Conservation (phyloP, 2,113 vertebrate genomes). For the Archocentrus centrarchus region DNA sequence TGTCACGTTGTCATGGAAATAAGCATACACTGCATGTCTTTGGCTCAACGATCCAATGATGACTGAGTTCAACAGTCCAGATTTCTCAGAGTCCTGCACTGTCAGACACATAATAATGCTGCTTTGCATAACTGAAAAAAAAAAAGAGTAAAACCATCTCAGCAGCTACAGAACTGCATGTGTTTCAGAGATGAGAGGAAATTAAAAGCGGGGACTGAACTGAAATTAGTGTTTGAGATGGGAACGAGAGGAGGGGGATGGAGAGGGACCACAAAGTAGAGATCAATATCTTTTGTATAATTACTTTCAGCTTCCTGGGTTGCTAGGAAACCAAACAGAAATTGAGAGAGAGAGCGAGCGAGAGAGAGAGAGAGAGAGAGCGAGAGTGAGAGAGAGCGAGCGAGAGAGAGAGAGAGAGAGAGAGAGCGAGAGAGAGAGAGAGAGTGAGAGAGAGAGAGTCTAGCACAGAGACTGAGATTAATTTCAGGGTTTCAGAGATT, state of each 20-base stretch:
- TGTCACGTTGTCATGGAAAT: conserved; percentile 59
- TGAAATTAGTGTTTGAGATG: conserved; percentile 28
- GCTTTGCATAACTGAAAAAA: conserved; percentile 42
- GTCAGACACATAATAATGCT: background rate
- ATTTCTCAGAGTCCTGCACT: conserved; percentile 19
- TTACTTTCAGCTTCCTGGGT: conserved; percentile 73
- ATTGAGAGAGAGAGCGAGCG: conserved; percentile 25
- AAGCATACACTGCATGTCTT: conserved; percentile 18
- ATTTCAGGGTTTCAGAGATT: conserved; percentile 39
- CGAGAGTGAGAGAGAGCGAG: background rate
- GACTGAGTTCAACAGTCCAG: conserved; percentile 19
- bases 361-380: conserved; percentile 3
- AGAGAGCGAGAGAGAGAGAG: background rate
- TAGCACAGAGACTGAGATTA: conserved; percentile 14
- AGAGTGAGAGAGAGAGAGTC: background rate
- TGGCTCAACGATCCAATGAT: conserved; percentile 16
- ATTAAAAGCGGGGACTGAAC: conserved; percentile 49
- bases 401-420: background rate
- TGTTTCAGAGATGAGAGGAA: conserved; percentile 43
- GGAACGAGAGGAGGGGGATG: background rate
- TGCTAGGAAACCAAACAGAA: conserved; percentile 66
- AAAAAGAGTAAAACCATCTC: background rate
- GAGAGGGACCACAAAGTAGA: conserved; percentile 32
- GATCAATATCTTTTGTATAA: conserved; percentile 71
- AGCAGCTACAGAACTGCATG: background rate